Evolutionary conservation across 1,140 invertebrate species (phyloP).

Genomic region (Drosophila obscura): DNA sequence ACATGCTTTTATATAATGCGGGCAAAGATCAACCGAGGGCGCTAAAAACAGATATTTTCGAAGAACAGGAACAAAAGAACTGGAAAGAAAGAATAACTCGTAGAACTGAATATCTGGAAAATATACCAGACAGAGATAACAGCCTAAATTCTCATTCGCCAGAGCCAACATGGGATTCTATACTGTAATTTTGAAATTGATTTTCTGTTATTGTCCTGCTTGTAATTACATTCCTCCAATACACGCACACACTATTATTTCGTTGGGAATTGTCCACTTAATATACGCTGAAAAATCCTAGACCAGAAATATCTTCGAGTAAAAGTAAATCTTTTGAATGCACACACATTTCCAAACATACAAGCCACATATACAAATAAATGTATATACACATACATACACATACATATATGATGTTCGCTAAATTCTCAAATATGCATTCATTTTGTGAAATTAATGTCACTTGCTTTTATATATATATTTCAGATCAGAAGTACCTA

Average conservation of each 20-base stretch:
- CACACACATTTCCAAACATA: conserved; percentile 13
- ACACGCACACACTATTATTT: conserved; percentile 40
- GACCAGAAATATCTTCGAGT: too few species aligned
- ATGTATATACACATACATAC: too few species aligned
- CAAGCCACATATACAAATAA: conserved; percentile 15
- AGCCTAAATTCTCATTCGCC: conserved; percentile 17
- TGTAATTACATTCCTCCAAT: conserved; percentile 42
- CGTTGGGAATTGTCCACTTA: conserved; percentile 25
- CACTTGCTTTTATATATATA: too few species aligned
- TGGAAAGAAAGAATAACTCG: conserved; percentile 39
- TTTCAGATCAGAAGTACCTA: conserved; percentile 43
- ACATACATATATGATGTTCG: too few species aligned
- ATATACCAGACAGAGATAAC: conserved; percentile 31
- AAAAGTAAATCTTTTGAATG: neutral
- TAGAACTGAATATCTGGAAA: conserved; percentile 45
- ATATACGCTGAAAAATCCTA: too few species aligned
- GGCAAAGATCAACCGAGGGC: conserved; percentile 25
- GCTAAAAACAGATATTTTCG: conserved; percentile 9
- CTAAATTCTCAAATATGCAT: too few species aligned
- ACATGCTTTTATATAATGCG: neutral
- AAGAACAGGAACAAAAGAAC: conserved; percentile 47
- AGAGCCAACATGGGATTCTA: conserved; percentile 55
- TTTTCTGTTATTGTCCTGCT: conserved; percentile 44
- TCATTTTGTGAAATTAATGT: neutral
- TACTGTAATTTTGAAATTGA: conserved; percentile 65